Conservation (phyloP, 2,888 invertebrate genomes). For the Agonopterix alstromeriana region DNA sequence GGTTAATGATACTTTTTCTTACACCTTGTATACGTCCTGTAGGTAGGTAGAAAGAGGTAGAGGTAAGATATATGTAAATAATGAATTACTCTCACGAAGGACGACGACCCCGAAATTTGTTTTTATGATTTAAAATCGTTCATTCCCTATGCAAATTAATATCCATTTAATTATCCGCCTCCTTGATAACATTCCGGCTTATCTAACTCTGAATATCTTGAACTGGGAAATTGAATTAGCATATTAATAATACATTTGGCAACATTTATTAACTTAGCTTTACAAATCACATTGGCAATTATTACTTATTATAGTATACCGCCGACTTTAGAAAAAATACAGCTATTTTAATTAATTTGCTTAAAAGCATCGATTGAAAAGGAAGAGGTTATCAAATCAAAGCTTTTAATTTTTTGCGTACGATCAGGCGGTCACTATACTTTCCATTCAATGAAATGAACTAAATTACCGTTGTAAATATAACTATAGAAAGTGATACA, state of each 20-base stretch:
- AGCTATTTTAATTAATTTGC: slow-evolving; percentile 4
- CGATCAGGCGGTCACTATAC: slow-evolving; percentile 1
- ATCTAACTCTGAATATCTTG: slow-evolving; percentile 27
- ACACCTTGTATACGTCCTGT: no score
- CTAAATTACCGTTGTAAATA: background rate
- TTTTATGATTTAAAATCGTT: slow-evolving; percentile 42
- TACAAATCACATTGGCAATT: slow-evolving; percentile 9
- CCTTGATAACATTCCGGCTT: slow-evolving; percentile 35
- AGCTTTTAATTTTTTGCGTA: slow-evolving; percentile 1
- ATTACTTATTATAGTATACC: background rate
- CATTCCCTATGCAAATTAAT: slow-evolving; percentile 55
- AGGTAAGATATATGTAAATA: background rate
- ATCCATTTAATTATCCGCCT: slow-evolving; percentile 45
- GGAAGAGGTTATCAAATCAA: background rate
- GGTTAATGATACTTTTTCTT: no score
- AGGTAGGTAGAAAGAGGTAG: background rate
- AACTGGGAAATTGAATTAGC: slow-evolving; percentile 32
- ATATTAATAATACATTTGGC: slow-evolving; percentile 36
- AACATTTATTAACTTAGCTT: slow-evolving; percentile 18
- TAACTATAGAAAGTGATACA: background rate
- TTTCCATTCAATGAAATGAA: background rate
- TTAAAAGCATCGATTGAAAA: slow-evolving; percentile 1
- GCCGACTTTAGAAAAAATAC: background rate
- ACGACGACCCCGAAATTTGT: slow-evolving; percentile 42
- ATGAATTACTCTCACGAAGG: slow-evolving; percentile 38